Evolutionary conservation across 2,888 invertebrate species (phyloP).

Genomic region (Sarcophaga subvicina): DNA sequence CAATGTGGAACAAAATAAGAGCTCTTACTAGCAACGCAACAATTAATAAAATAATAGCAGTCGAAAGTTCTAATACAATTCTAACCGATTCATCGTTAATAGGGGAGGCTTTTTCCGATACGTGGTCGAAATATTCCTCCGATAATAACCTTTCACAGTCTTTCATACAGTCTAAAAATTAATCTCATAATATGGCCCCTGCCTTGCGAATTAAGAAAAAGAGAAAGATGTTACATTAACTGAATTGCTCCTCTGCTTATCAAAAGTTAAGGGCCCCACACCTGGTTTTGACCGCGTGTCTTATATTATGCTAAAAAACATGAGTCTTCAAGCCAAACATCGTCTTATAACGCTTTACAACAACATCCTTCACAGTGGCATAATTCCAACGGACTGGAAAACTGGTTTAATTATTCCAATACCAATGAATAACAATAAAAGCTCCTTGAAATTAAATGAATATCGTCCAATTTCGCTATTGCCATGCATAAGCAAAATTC

Average conservation of each 20-base stretch:
- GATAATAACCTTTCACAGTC: constrained; percentile 17
- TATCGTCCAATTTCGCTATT: constrained; percentile 40
- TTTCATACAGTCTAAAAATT: neutral
- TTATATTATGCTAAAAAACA: constrained; percentile 31
- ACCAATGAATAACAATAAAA: constrained; percentile 31
- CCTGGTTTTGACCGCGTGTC: constrained; percentile 36
- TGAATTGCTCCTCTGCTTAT: neutral
- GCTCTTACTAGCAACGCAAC: too few relatives aligned
- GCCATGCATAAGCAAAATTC: constrained; percentile 22
- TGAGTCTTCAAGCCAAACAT: neutral
- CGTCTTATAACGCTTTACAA: constrained; percentile 36
- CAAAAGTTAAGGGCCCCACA: constrained; percentile 18
- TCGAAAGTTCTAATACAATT: neutral
- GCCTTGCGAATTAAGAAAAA: neutral
- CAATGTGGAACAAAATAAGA: too few relatives aligned
- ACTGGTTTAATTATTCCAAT: constrained; percentile 34
- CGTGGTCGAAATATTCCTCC: constrained; percentile 14
- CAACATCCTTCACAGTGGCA: constrained; percentile 3
- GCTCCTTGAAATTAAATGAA: neutral
- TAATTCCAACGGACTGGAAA: constrained; percentile 22
- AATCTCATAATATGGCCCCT: neutral
- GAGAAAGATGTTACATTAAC: neutral
- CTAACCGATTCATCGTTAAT: neutral
- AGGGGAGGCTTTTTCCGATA: neutral
- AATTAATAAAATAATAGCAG: constrained; percentile 12